A percentile compares a stretch with the other conserved stretches of the same genome.
Evolutionary conservation across 2,888 invertebrate genomes (phyloP).

Genomic region (Rotaria macrura): DNA sequence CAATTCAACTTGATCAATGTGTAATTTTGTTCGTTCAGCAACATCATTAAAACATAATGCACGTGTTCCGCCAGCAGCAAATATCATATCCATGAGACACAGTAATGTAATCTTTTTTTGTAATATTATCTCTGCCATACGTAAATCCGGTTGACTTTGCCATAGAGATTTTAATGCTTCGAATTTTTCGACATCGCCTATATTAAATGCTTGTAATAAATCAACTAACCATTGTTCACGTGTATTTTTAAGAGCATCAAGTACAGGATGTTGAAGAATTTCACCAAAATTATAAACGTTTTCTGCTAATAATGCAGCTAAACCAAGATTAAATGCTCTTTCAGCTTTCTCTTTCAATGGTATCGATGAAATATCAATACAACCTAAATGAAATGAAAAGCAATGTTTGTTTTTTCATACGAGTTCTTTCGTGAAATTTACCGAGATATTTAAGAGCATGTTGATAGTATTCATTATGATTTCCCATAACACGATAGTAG

Average conservation of each 20-base stretch:
- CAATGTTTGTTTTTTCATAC: too few species aligned
- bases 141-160: constrained; percentile 68
- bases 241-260: constrained; percentile 70
- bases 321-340: constrained; percentile 74
- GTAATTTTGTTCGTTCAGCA: constrained; percentile 22
- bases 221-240: constrained; percentile 66
- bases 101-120: constrained; percentile 84
- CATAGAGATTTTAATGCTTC: constrained; percentile 60
- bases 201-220: constrained; percentile 56
- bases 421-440: neutral
- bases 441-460: constrained; percentile 67
- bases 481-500: constrained; percentile 64
- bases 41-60: constrained; percentile 30
- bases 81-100: constrained; percentile 73
- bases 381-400: neutral
- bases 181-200: constrained; percentile 58
- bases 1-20: constrained; percentile 70
- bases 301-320: constrained; percentile 85
- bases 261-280: constrained; percentile 77
- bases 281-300: constrained; percentile 94
- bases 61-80: constrained; percentile 26
- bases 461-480: constrained; percentile 74
- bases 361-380: constrained; percentile 31
- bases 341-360: constrained; percentile 44
- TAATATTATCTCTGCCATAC: constrained; percentile 66